Conservation (phyloP, 2,113 vertebrate genomes). For the Xenus cinereus region DNA sequence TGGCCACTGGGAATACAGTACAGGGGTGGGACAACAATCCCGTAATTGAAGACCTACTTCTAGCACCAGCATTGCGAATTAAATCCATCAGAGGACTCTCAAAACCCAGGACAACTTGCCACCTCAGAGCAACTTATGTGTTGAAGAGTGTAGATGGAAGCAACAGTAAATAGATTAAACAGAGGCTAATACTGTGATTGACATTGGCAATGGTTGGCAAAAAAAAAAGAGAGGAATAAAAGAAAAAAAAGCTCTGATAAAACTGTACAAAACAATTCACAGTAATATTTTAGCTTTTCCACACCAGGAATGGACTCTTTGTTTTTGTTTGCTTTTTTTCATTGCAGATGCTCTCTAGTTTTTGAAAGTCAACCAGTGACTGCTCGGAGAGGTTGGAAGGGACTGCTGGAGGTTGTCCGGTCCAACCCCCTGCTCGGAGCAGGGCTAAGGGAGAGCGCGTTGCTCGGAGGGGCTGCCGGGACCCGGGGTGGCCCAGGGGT, state of each 20-base stretch:
- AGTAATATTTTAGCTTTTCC: constrained; percentile 87
- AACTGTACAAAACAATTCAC: constrained; percentile 93
- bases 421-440: not conserved
- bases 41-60: constrained; percentile 83
- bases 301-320: constrained; percentile 80
- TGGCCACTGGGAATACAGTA: constrained; percentile 98
- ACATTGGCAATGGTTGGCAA: constrained; percentile 88
- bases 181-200: constrained; percentile 98
- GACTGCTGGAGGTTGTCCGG: not conserved
- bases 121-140: constrained; percentile 79
- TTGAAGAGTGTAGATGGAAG: constrained; percentile 81
- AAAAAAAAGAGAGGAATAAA: constrained; percentile 44
- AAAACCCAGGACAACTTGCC: constrained; percentile 87
- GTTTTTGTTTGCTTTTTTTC: constrained; percentile 31
- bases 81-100: constrained; percentile 82
- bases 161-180: constrained; percentile 83
- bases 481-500: not conserved
- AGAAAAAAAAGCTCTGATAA: constrained; percentile 73
- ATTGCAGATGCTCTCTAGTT: constrained; percentile 76
- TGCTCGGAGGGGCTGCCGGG: constrained; percentile 50
- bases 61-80: constrained; percentile 88
- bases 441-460: not conserved
- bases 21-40: constrained; percentile 87
- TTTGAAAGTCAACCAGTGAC: constrained; percentile 73
- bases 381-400: constrained; percentile 44